phyloP scores from a whole-genome alignment of 2,888 invertebrate genomes.

The Calliscelio sp. region DNA sequence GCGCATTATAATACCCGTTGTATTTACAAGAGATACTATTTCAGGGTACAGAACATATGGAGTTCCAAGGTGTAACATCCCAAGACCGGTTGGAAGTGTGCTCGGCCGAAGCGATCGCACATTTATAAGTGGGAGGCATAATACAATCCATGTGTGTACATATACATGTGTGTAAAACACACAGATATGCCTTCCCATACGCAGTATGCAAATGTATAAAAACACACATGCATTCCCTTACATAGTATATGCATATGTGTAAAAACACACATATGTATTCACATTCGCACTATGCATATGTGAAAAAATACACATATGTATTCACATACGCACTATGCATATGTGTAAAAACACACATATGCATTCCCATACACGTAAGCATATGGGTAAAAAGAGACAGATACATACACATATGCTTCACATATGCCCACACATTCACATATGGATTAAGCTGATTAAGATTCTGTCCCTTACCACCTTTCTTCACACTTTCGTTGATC shows the following conservation, averaged over 20 bases:
- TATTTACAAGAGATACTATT: constrained; percentile 67
- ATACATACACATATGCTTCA: constrained; percentile 24
- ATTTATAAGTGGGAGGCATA: constrained; percentile 59
- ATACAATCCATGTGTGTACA: constrained; percentile 47
- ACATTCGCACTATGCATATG: too few species aligned
- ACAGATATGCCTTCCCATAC: too few species aligned
- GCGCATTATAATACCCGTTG: constrained; percentile 60
- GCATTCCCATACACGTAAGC: too few species aligned
- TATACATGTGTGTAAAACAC: too few species aligned
- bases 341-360: too few species aligned
- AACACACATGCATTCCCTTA: too few species aligned
- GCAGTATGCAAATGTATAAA: too few species aligned
- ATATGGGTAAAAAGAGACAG: too few species aligned
- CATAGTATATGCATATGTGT: too few species aligned
- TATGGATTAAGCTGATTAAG: constrained; percentile 61
- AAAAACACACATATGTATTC: too few species aligned
- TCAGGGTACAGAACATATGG: constrained; percentile 54
- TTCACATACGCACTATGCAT: too few species aligned
- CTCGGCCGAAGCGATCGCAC: constrained; percentile 49
- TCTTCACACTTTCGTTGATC: constrained; percentile 63
- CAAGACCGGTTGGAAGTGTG: constrained; percentile 73
- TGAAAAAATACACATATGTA: too few species aligned
- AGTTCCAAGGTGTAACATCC: constrained; percentile 62
- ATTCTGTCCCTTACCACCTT: constrained; percentile 62
- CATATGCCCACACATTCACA: constrained; percentile 31